Conservation (phyloP, 1,140 invertebrate species). For the Drosophila nikananu region DNA sequence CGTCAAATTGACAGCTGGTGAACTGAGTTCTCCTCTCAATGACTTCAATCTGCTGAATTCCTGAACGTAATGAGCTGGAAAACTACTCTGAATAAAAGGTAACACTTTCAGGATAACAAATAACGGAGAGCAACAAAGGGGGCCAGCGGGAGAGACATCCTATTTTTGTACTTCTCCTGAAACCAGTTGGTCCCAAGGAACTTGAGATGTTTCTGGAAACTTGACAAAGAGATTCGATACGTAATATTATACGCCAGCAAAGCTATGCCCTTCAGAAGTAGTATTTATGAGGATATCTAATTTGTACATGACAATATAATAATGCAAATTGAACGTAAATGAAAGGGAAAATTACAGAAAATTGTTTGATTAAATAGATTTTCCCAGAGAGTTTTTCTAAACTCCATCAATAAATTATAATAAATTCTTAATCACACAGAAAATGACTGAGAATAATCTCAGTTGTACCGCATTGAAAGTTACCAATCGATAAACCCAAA, state of each 20-base stretch:
- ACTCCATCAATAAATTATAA: neutral
- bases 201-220: slow-evolving; percentile 16
- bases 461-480: slow-evolving; percentile 3
- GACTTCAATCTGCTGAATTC: slow-evolving; percentile 17
- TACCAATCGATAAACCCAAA: slow-evolving; percentile 15
- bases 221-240: slow-evolving; percentile 3
- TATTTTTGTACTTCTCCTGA: neutral
- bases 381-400: no score
- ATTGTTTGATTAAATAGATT: no score
- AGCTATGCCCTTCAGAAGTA: neutral
- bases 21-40: slow-evolving; percentile 33
- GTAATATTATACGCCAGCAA: neutral
- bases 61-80: slow-evolving; percentile 53
- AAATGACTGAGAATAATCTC: slow-evolving; percentile 2
- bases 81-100: slow-evolving; percentile 45
- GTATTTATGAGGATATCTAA: neutral
- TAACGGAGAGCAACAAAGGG: slow-evolving; percentile 17
- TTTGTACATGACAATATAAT: neutral
- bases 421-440: neutral
- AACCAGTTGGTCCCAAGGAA: slow-evolving; percentile 24
- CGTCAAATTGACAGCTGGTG: slow-evolving; percentile 62
- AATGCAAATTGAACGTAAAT: no score
- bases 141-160: neutral
- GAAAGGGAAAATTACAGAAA: no score
- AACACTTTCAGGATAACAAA: slow-evolving; percentile 39